Percentiles rank a stretch among this genome's conserved stretches.
Conservation (phyloP, 2,888 invertebrate genomes). For the Cheilosia grossa region DNA sequence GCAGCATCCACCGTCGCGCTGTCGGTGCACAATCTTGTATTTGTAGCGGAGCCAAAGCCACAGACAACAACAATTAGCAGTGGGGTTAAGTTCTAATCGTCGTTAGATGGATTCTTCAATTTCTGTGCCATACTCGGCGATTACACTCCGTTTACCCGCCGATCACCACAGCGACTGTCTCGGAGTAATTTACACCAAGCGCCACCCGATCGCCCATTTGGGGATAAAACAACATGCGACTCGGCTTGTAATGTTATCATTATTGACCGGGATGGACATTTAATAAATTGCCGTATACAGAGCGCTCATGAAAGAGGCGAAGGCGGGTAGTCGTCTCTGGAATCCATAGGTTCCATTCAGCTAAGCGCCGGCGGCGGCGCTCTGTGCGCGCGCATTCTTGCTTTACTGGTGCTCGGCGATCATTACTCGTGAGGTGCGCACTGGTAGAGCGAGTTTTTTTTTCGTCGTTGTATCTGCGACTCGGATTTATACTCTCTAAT, state of each 20-base stretch:
- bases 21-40: slow-evolving; percentile 22
- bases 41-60: slow-evolving; percentile 31
- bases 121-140: slow-evolving; percentile 63
- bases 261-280: slow-evolving; percentile 70
- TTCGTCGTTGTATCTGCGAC: neutral
- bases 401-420: slow-evolving; percentile 41
- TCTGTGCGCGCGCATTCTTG: slow-evolving; percentile 59
- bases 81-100: slow-evolving; percentile 61
- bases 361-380: slow-evolving; percentile 69
- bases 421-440: slow-evolving; percentile 41
- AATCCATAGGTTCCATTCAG: slow-evolving; percentile 65
- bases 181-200: slow-evolving; percentile 72
- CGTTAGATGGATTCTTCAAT: slow-evolving; percentile 56
- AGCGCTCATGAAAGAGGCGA: neutral
- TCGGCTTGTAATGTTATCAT: slow-evolving; percentile 69
- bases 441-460: slow-evolving; percentile 42
- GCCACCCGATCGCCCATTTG: slow-evolving; percentile 72
- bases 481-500: slow-evolving; percentile 46
- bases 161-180: slow-evolving; percentile 1
- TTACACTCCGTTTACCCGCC: slow-evolving; percentile 4
- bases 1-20: neutral
- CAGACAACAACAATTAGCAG: slow-evolving; percentile 66
- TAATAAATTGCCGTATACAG: slow-evolving; percentile 54
- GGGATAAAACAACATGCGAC: slow-evolving; percentile 57
- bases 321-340: slow-evolving; percentile 25